Evolutionary conservation across 2,888 invertebrate species (phyloP).

Genomic region (Eremobia ochroleuca): DNA sequence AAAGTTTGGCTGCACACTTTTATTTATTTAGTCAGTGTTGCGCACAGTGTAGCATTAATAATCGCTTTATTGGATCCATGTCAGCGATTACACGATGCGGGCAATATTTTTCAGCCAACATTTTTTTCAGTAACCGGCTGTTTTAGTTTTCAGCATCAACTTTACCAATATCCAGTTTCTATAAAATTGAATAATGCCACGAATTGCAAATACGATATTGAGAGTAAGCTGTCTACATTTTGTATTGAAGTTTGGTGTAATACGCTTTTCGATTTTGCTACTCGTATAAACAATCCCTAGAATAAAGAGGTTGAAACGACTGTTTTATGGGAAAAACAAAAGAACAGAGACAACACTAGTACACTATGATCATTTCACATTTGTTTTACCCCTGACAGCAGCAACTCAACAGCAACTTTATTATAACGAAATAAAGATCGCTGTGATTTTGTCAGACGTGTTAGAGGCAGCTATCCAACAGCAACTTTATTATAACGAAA

Average conservation of each 20-base stretch:
- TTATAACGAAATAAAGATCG: too few species aligned
- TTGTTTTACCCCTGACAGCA: too few species aligned
- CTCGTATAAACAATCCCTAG: background rate
- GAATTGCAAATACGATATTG: conserved; percentile 8
- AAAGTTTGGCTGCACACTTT: background rate
- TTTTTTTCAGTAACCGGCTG: background rate
- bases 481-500: too few species aligned
- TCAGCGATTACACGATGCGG: background rate
- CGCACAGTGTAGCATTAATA: conserved; percentile 19
- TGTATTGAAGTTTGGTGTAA: background rate
- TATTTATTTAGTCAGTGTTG: background rate
- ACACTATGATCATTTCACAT: background rate
- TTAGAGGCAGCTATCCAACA: background rate
- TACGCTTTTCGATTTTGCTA: conserved; percentile 10
- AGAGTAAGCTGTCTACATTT: conserved; percentile 16
- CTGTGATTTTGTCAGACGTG: background rate
- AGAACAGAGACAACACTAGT: too few species aligned
- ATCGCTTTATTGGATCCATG: conserved; percentile 39
- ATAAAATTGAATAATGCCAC: conserved; percentile 44
- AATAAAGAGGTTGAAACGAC: background rate
- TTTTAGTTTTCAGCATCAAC: conserved; percentile 27
- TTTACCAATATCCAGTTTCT: conserved; percentile 11
- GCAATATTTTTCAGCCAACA: conserved; percentile 22
- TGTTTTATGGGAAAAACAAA: background rate
- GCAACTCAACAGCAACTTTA: background rate